These are phyloP conservation scores for Agonopterix heracliana DNA, from an alignment of 2,888 invertebrate genomes.

Conservation along the genomic window DNA sequence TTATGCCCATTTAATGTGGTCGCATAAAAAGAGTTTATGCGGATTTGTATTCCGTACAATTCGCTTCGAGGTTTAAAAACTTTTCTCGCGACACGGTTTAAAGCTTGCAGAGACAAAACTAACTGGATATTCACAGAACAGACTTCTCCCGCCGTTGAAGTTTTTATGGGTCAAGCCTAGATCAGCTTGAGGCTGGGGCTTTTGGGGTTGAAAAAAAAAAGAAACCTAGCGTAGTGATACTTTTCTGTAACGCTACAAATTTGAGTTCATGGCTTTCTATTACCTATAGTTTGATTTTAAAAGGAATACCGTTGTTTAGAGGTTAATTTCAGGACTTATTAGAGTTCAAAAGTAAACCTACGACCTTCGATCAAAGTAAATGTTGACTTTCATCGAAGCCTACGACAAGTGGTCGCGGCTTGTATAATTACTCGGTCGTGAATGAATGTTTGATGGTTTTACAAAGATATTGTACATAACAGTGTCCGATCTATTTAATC, in stretches of 20 bases:
- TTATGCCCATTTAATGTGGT: slow-evolving; percentile 1
- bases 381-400: too few relatives aligned
- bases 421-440: too few relatives aligned
- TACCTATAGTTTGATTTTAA: too few relatives aligned
- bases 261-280: not conserved
- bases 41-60: slow-evolving; percentile 55
- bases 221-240: slow-evolving; percentile 24
- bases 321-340: too few relatives aligned
- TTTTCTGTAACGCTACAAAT: slow-evolving; percentile 10
- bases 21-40: slow-evolving; percentile 7
- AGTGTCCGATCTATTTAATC: too few relatives aligned
- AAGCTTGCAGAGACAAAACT: slow-evolving; percentile 55
- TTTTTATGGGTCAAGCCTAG: slow-evolving; percentile 70
- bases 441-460: too few relatives aligned
- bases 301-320: too few relatives aligned
- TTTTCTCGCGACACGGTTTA: slow-evolving; percentile 55
- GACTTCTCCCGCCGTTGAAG: slow-evolving; percentile 49
- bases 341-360: too few relatives aligned
- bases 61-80: slow-evolving; percentile 48
- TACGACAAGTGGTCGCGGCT: too few relatives aligned
- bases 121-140: slow-evolving; percentile 58
- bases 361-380: too few relatives aligned
- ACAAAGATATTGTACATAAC: too few relatives aligned
- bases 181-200: slow-evolving; percentile 31
- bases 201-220: not conserved